A percentile compares a stretch with the other conserved stretches of the same genome.
Conservation (phyloP, 2,888 invertebrate genomes). For the Stenotaenia linearis region DNA sequence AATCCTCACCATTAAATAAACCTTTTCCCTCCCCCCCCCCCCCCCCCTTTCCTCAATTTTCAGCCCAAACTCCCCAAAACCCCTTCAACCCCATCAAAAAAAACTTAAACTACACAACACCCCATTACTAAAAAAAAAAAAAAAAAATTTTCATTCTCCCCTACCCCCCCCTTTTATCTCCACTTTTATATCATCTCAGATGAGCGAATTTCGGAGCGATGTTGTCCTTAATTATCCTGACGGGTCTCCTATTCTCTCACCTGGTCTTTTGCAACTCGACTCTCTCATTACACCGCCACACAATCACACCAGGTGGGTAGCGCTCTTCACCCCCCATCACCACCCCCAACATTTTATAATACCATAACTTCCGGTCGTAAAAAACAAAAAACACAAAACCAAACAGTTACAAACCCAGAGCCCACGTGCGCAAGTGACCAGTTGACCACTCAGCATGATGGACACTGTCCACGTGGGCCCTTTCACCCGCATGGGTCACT, state of each 20-base stretch:
- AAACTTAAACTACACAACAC: too few species aligned
- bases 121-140: too few species aligned
- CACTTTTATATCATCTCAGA: not conserved
- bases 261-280: constrained; percentile 16
- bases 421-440: not conserved
- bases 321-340: not conserved
- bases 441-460: not conserved
- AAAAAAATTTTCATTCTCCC: too few species aligned
- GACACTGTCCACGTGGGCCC: constrained; percentile 17
- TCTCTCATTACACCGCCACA: constrained; percentile 20
- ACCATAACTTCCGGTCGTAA: constrained; percentile 5
- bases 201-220: not conserved
- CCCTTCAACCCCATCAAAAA: too few species aligned
- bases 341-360: not conserved
- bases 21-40: too few species aligned
- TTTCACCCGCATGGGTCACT: constrained; percentile 13
- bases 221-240: constrained; percentile 5
- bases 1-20: too few species aligned
- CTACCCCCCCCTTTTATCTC: not conserved
- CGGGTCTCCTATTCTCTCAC: constrained; percentile 15
- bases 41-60: too few species aligned
- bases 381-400: not conserved
- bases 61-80: too few species aligned
- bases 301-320: constrained; percentile 24
- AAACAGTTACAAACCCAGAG: not conserved